A percentile compares a stretch with the other conserved stretches of the same genome.
Conservation (phyloP, 2,113 vertebrate genomes). For the Scolopax mira region DNA sequence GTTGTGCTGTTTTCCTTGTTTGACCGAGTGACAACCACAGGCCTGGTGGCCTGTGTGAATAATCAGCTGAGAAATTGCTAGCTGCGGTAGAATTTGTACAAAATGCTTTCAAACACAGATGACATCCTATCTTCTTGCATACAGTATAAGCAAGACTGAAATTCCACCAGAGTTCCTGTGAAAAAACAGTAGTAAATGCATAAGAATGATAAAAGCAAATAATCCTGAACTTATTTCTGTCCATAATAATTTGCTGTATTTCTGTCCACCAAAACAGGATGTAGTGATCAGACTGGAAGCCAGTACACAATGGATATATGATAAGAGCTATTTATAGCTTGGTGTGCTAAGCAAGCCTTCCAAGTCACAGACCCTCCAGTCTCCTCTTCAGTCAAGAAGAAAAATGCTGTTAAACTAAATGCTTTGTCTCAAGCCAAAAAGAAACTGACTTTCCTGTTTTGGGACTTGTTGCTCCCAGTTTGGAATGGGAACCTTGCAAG, state of each 20-base stretch:
- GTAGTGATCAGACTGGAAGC: background rate
- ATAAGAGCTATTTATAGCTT: background rate
- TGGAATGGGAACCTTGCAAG: background rate
- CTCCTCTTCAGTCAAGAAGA: background rate
- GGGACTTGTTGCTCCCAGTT: background rate
- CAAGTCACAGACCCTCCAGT: background rate
- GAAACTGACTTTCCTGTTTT: background rate
- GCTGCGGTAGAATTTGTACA: conserved; percentile 1
- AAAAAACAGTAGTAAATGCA: background rate
- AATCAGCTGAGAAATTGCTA: conserved; percentile 59
- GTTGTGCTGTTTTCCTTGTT: conserved; percentile 71
- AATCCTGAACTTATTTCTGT: background rate
- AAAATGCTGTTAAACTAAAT: background rate
- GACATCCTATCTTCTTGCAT: background rate
- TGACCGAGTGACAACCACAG: conserved; percentile 71
- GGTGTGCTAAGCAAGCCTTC: background rate
- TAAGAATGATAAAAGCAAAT: background rate
- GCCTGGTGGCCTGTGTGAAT: conserved; percentile 64
- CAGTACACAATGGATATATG: background rate
- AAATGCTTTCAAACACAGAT: conserved; percentile 15
- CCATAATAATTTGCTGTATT: background rate
- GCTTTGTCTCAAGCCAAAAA: background rate
- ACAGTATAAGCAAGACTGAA: background rate
- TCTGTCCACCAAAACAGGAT: background rate
- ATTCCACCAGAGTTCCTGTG: background rate